Evolutionary conservation across 1,140 invertebrate genomes (phyloP).

Genomic region (Drosophila repletoides): DNA sequence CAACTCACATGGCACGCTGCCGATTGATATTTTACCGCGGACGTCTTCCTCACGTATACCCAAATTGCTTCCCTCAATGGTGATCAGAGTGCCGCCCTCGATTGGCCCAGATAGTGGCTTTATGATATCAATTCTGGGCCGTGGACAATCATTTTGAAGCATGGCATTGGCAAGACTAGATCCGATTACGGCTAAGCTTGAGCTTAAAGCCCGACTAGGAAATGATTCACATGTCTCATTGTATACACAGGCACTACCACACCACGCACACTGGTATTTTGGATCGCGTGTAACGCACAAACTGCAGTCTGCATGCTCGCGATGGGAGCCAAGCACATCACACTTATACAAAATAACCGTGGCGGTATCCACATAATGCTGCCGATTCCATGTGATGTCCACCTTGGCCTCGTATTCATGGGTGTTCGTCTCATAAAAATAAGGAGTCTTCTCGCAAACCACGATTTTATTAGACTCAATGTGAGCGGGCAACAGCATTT

Average conservation of each 20-base stretch:
- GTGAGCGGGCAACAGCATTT: conserved; percentile 92
- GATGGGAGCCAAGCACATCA: conserved; percentile 94
- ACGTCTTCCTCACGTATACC: conserved; percentile 96
- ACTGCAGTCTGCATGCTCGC: conserved; percentile 96
- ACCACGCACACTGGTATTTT: conserved; percentile 96
- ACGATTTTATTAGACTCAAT: conserved; percentile 92
- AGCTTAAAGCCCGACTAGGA: background rate
- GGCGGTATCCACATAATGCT: conserved; percentile 95
- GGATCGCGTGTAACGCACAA: conserved; percentile 94
- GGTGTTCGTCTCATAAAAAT: conserved; percentile 93
- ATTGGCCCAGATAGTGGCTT: conserved; percentile 96
- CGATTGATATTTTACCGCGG: conserved; percentile 94
- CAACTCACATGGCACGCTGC: conserved; percentile 93
- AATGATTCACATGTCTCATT: conserved; percentile 88
- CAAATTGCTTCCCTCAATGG: conserved; percentile 97
- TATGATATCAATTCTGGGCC: conserved; percentile 96
- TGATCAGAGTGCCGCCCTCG: conserved; percentile 97
- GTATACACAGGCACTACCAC: conserved; percentile 92
- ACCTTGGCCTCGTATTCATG: conserved; percentile 94
- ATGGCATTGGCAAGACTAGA: conserved; percentile 1
- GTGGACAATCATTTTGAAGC: conserved; percentile 92
- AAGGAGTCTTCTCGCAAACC: conserved; percentile 94
- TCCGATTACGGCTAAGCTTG: too few relatives aligned
- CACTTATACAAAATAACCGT: conserved; percentile 97
- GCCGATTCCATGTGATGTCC: conserved; percentile 95